Evolutionary conservation across 2,888 invertebrate species (phyloP), one percentile per base, ranked within the genome.

Genomic region (Amblyjoppa proteus): DNA sequence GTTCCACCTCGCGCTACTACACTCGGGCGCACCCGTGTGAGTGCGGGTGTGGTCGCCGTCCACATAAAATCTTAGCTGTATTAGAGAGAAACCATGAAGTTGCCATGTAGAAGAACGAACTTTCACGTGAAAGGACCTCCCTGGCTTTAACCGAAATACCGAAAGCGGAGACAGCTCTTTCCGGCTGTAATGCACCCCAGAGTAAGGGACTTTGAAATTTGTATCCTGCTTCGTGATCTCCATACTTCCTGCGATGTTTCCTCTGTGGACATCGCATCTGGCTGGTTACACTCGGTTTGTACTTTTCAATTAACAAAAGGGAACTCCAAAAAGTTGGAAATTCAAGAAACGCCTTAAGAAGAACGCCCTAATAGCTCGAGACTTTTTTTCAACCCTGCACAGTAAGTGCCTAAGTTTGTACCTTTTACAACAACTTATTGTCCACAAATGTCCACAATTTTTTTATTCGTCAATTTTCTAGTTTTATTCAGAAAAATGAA

Each of bases 41-140:
- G 38, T 61, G 61, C 51, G 75, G n/a, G 49, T 81, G 64, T 58
- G 38, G 34, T 78, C 78, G 49, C 56, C 49, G 74, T 20, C 20
- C 51, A 69, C 78, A 38, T 68, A 74, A 78, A 61, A 58, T 69
- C 66, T 45, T 75, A 45, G 68, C 41, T 68, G 66, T 68, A 34
- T 49, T 64, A 51, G 49, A 13, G 64, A 41, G 41, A 64, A 28
- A 66, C 64, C 64, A 13, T 49, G 51, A 31, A 34, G 66, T 16
- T 76, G 31, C n/a, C 11, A 64, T 45, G 51, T 16, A 66, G 66
- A 41, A 20, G 34, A 34, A 25, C 51, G 25, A 53, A 38, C 66
- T 76, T 76, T 53, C 20, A n/a, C 68, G 49, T 56, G 58, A 45
- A 58, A 75, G 75, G 49, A 81, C 49, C 68, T 58, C 45, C 58